Conservation (phyloP, 2,113 vertebrate genomes). For the Mustelus asterias region DNA sequence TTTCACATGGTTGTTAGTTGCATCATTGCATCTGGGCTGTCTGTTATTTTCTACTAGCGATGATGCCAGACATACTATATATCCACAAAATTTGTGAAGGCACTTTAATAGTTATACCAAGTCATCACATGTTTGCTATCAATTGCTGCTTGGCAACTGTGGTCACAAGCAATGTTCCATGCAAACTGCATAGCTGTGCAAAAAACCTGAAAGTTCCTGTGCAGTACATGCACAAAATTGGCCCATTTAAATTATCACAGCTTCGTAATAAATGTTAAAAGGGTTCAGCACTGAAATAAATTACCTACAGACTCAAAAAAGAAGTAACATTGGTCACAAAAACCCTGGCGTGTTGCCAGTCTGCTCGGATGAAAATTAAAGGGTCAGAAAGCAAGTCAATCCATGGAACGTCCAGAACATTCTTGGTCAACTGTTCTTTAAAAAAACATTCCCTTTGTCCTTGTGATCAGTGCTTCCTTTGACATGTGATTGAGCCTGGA, state of each 20-base stretch:
- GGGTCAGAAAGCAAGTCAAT: background rate
- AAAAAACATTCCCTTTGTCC: background rate
- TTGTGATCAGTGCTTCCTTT: background rate
- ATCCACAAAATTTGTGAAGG: background rate
- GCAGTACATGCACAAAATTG: too few species aligned
- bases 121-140: background rate
- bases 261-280: too few species aligned
- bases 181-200: background rate
- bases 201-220: too few species aligned
- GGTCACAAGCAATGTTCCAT: background rate
- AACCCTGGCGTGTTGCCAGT: background rate
- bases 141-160: background rate
- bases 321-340: background rate
- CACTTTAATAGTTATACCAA: background rate
- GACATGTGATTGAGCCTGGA: background rate
- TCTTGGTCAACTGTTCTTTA: too few species aligned
- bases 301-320: too few species aligned
- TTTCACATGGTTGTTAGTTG: too few species aligned
- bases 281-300: too few species aligned
- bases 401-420: background rate
- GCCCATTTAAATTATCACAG: too few species aligned
- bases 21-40: background rate
- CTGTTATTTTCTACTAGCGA: background rate
- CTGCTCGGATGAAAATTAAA: background rate
- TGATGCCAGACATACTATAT: background rate